A percentile compares a stretch with the other conserved stretches of the same genome.
These are phyloP conservation scores for Geranospiza caerulescens DNA, from an alignment of 2,797 vertebrate species.

Conservation along the genomic window DNA sequence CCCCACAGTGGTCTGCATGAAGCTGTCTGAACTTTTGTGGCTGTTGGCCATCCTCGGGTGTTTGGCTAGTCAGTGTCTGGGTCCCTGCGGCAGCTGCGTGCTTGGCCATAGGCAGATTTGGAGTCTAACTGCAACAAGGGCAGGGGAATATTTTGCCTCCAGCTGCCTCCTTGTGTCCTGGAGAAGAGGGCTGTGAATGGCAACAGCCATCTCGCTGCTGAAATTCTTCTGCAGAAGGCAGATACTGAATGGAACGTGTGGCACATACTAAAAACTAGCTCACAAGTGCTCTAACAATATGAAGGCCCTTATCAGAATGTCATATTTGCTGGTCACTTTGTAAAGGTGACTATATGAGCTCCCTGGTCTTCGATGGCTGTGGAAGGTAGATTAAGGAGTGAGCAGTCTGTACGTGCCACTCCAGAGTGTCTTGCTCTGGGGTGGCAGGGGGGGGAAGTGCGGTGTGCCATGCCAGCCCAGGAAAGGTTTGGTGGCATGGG, in stretches of 20 bases:
- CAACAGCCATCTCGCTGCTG: not conserved
- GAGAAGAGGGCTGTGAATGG: not conserved
- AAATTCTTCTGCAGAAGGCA: not conserved
- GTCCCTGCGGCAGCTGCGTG: rapidly evolving
- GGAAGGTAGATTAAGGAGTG: not conserved
- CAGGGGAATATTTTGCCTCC: not conserved
- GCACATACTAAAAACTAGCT: not conserved
- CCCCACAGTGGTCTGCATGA: not conserved
- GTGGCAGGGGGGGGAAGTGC: not conserved
- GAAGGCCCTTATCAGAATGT: not conserved
- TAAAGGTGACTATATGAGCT: not conserved
- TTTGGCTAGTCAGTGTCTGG: not conserved
- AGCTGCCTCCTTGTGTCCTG: not conserved
- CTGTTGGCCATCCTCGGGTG: not conserved
- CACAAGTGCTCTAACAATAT: not conserved
- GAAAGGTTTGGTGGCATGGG: not conserved
- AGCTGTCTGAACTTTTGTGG: not conserved
- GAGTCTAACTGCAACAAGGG: not conserved
- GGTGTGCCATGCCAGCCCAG: not conserved
- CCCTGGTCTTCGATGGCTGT: not conserved
- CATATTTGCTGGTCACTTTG: not conserved
- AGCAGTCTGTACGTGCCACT: not conserved
- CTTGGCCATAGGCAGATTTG: not conserved
- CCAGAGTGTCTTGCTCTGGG: not conserved
- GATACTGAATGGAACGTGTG: not conserved